A percentile compares a stretch with the other conserved stretches of the same genome.
phyloP scores from a whole-genome alignment of 1,140 invertebrate species.

The Calosoma granatense region DNA sequence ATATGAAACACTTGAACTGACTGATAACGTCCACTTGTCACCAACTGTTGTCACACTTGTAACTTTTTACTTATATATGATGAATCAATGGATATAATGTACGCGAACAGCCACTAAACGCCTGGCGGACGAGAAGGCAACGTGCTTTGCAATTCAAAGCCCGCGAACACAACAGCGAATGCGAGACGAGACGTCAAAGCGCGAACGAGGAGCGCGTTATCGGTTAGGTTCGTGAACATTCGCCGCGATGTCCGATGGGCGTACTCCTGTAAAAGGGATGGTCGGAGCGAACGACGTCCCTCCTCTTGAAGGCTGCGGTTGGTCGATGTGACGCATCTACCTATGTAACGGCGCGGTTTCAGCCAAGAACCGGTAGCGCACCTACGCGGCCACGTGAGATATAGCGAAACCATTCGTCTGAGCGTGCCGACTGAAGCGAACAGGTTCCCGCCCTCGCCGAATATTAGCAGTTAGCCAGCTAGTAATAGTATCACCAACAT shows the following conservation, averaged over 20 bases:
- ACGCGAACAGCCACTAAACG: not conserved
- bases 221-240: not conserved
- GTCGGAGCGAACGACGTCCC: not conserved
- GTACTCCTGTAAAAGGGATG: not conserved
- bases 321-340: conserved; percentile 26
- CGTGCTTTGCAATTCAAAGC: not conserved
- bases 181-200: too few species aligned
- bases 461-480: too few species aligned
- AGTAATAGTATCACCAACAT: too few species aligned
- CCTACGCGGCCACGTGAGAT: conserved; percentile 18
- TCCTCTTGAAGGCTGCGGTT: conserved; percentile 15
- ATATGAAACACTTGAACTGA: too few species aligned
- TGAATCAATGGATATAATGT: too few species aligned
- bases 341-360: too few species aligned
- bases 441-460: too few species aligned
- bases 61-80: too few species aligned
- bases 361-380: conserved; percentile 17
- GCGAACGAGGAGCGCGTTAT: not conserved
- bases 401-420: conserved; percentile 24
- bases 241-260: not conserved
- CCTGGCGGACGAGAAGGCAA: not conserved
- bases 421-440: conserved; percentile 15
- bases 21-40: too few species aligned
- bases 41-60: too few species aligned
- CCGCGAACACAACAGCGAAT: not conserved